Evolutionary conservation across 2,797 vertebrate genomes (phyloP).

Genomic region (Halcyon badia): DNA sequence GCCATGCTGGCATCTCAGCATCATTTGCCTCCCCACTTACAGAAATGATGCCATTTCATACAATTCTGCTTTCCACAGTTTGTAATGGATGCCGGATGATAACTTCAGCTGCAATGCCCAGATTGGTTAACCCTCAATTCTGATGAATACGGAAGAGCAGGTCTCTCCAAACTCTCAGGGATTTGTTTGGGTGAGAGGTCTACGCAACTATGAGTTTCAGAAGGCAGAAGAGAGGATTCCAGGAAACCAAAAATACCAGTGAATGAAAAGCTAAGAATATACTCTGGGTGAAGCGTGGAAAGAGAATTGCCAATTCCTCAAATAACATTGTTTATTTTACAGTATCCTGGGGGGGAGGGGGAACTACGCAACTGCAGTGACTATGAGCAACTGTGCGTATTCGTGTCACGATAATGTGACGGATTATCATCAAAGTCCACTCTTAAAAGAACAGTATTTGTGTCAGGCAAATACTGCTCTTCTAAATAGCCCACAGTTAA

Average conservation of each 20-base stretch:
- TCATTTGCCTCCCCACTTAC: neutral
- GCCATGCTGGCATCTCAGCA: neutral
- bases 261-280: conserved; percentile 22
- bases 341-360: neutral
- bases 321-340: conserved; percentile 6
- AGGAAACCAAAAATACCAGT: neutral
- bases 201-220: neutral
- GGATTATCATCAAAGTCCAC: neutral
- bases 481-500: neutral
- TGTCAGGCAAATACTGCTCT: neutral
- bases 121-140: neutral
- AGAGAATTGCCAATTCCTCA: neutral
- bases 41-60: neutral
- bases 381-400: neutral
- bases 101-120: neutral
- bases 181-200: neutral
- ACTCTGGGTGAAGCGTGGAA: neutral
- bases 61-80: neutral
- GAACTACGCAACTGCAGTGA: neutral
- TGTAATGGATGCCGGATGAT: neutral
- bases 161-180: neutral
- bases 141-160: neutral
- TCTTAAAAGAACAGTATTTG: neutral
- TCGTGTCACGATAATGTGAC: neutral
- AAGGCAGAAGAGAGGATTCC: neutral